Percentiles rank a stretch among this genome's conserved stretches.
phyloP scores from a whole-genome alignment of 2,113 vertebrate species.

The Dolichallabes microphthalmus region DNA sequence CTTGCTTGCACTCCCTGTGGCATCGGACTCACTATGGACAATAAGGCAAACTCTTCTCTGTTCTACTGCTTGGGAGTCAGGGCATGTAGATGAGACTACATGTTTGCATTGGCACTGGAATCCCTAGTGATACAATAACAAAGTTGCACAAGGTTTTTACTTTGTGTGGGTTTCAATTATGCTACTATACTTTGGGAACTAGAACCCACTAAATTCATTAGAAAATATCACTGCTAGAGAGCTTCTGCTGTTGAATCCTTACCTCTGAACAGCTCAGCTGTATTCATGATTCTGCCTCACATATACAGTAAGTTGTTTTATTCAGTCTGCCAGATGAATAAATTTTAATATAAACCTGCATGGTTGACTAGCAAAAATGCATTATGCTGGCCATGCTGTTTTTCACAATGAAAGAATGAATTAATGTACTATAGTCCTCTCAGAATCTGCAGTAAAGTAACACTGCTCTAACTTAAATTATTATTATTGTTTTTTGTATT shows the following conservation, averaged over 20 bases:
- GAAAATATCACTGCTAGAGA: conserved; percentile 9
- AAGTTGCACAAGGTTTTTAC: not conserved
- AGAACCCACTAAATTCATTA: not conserved
- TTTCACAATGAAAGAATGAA: not conserved
- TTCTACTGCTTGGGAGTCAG: not conserved
- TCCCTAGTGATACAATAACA: not conserved
- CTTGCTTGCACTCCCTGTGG: not conserved
- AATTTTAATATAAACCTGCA: conserved; percentile 17
- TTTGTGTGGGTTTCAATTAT: conserved; percentile 23
- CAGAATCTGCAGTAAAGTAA: not conserved
- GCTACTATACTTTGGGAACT: not conserved
- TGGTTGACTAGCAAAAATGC: conserved; percentile 16
- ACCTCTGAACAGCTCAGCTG: conserved; percentile 3
- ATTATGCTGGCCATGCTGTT: conserved; percentile 21
- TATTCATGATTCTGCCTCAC: conserved; percentile 20
- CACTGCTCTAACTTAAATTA: not conserved
- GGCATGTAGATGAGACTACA: not conserved
- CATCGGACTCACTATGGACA: too few relatives aligned
- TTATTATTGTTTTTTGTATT: not conserved
- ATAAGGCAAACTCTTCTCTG: too few relatives aligned
- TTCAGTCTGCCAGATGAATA: conserved; percentile 28
- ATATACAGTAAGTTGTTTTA: conserved; percentile 29
- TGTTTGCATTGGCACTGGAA: not conserved
- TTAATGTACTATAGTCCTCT: not conserved
- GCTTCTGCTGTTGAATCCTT: not conserved